Conservation (phyloP, 2,113 vertebrate species). For the Coryphaenoides rupestris region DNA sequence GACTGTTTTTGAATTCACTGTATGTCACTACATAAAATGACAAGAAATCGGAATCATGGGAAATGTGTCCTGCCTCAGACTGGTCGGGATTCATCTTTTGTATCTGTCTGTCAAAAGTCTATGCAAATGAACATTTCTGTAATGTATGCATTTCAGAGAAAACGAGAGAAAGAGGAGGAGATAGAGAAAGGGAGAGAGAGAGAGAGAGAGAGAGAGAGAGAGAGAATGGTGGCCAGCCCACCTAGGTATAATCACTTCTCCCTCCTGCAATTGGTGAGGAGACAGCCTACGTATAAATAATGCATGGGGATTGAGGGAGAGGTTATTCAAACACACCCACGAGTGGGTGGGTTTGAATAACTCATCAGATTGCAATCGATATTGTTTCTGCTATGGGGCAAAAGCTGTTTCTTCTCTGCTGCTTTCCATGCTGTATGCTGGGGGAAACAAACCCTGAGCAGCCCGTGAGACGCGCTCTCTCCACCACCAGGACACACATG, state of each 20-base stretch:
- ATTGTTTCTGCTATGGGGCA: slow-evolving; percentile 11
- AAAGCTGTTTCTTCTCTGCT: slow-evolving; percentile 1
- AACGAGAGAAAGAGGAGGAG: too few relatives aligned
- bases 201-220: not conserved
- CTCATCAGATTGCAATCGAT: slow-evolving; percentile 41
- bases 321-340: slow-evolving; percentile 11
- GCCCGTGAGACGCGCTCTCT: too few relatives aligned
- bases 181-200: too few relatives aligned
- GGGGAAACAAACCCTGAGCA: too few relatives aligned
- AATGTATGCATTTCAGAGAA: not conserved
- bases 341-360: slow-evolving; percentile 47
- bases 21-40: too few relatives aligned
- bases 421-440: not conserved
- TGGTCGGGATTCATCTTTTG: too few relatives aligned
- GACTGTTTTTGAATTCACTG: too few relatives aligned
- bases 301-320: slow-evolving; percentile 40
- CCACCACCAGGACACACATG: too few relatives aligned
- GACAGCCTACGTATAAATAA: slow-evolving; percentile 31
- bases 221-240: not conserved
- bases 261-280: not conserved
- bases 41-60: too few relatives aligned
- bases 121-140: not conserved
- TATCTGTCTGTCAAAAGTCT: not conserved
- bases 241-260: not conserved
- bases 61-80: too few relatives aligned